Conservation (phyloP, 2,113 vertebrate species). For the Grammomys surdaster region DNA sequence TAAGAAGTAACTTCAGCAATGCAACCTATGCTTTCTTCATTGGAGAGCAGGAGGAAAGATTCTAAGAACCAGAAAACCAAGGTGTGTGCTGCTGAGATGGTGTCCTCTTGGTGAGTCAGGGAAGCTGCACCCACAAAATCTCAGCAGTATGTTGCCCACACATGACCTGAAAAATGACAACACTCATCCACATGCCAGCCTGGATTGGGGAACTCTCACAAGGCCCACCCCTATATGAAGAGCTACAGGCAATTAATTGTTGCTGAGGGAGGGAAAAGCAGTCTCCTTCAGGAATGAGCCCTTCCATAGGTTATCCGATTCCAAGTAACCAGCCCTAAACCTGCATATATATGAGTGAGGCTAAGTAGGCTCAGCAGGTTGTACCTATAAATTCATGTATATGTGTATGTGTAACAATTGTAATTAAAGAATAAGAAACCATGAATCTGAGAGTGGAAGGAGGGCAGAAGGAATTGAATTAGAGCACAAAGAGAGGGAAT, state of each 20-base stretch:
- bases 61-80: neutral
- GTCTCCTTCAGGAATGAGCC: neutral
- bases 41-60: neutral
- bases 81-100: neutral
- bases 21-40: neutral
- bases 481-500: neutral
- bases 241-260: neutral
- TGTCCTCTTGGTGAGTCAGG: neutral
- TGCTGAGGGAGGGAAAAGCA: neutral
- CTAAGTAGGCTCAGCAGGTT: neutral
- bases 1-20: neutral
- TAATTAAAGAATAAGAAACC: neutral
- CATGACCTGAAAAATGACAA: too few species aligned
- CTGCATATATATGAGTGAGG: neutral
- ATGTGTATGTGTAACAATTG: neutral
- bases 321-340: too few species aligned
- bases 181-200: neutral
- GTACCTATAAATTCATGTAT: neutral
- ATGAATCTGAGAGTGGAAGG: neutral
- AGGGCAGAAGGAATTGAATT: neutral
- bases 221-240: neutral
- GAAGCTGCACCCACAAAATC: neutral
- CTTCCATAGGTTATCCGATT: too few species aligned
- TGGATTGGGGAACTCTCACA: too few species aligned
- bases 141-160: neutral